Evolutionary conservation across 1,140 invertebrate species (phyloP).

Genomic region (Pomacea maculata): DNA sequence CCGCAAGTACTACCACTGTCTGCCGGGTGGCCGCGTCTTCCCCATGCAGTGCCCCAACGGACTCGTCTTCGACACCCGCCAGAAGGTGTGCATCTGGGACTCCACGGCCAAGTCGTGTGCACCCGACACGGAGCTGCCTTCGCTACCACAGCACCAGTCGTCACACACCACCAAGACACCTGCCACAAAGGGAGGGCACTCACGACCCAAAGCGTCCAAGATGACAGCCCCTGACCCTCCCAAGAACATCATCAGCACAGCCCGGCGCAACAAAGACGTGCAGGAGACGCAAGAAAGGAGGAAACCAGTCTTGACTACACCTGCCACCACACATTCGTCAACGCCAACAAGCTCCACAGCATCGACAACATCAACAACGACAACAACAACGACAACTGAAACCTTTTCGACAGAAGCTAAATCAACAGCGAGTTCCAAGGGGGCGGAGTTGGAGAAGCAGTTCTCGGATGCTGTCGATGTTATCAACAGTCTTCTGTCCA

Average conservation of each 20-base stretch:
- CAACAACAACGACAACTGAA: neutral
- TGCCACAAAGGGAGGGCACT: neutral
- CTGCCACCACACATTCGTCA: neutral
- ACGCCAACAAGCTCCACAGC: neutral
- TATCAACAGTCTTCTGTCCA: too few relatives aligned
- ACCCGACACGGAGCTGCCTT: neutral
- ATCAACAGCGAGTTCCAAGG: too few relatives aligned
- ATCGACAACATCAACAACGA: constrained; percentile 4
- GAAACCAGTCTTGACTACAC: neutral
- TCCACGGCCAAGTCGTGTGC: constrained; percentile 19
- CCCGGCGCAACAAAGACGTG: neutral
- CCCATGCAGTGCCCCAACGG: constrained; percentile 24
- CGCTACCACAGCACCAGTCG: neutral
- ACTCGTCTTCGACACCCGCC: constrained; percentile 24
- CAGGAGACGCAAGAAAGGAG: neutral
- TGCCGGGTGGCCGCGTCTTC: constrained; percentile 29
- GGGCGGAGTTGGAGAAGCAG: too few relatives aligned
- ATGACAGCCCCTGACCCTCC: neutral
- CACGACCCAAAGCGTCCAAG: neutral
- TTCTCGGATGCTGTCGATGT: too few relatives aligned
- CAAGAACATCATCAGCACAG: neutral
- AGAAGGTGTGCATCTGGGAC: constrained; percentile 32
- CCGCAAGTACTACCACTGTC: constrained; percentile 31
- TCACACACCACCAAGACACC: neutral
- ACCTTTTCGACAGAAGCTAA: too few relatives aligned